phyloP scores from a whole-genome alignment of 2,888 invertebrate genomes.

The Clostera curtula region DNA sequence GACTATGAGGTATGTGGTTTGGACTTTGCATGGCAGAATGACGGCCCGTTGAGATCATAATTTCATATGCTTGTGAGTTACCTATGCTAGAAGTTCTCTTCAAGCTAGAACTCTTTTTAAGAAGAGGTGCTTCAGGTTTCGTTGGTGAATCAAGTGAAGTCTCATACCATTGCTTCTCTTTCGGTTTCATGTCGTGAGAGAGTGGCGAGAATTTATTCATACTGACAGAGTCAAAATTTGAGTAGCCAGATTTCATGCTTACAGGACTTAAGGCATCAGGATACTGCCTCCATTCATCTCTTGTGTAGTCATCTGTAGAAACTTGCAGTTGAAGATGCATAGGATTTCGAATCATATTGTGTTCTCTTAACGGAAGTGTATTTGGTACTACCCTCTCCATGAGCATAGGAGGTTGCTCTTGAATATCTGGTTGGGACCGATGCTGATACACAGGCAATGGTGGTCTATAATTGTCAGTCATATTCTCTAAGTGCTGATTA shows the following conservation, averaged over 20 bases:
- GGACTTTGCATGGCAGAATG: conserved; percentile 64
- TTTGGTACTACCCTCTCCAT: conserved; percentile 56
- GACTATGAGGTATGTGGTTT: conserved; percentile 48
- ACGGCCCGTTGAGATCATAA: conserved; percentile 60
- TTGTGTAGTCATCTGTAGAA: conserved; percentile 55
- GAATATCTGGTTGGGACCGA: conserved; percentile 60
- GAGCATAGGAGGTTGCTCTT: conserved; percentile 49
- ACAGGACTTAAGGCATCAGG: conserved; percentile 57
- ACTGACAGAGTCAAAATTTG: conserved; percentile 58
- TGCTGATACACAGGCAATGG: conserved; percentile 51
- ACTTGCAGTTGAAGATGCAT: conserved; percentile 61
- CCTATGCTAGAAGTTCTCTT: conserved; percentile 74
- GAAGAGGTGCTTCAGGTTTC: conserved; percentile 39
- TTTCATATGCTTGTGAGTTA: conserved; percentile 65
- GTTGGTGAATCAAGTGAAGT: conserved; percentile 78
- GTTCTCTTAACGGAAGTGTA: conserved; percentile 57
- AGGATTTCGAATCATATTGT: conserved; percentile 50
- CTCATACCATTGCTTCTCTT: conserved; percentile 82
- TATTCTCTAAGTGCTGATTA: conserved; percentile 61
- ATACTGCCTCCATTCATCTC: conserved; percentile 46
- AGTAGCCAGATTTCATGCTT: conserved; percentile 59
- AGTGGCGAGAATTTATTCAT: conserved; percentile 62
- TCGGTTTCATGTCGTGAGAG: conserved; percentile 58
- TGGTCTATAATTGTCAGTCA: conserved; percentile 46
- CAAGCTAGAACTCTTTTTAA: conserved; percentile 62